Evolutionary conservation across 2,888 invertebrate genomes (phyloP).

Genomic region (Microctonus aethiopoides): DNA sequence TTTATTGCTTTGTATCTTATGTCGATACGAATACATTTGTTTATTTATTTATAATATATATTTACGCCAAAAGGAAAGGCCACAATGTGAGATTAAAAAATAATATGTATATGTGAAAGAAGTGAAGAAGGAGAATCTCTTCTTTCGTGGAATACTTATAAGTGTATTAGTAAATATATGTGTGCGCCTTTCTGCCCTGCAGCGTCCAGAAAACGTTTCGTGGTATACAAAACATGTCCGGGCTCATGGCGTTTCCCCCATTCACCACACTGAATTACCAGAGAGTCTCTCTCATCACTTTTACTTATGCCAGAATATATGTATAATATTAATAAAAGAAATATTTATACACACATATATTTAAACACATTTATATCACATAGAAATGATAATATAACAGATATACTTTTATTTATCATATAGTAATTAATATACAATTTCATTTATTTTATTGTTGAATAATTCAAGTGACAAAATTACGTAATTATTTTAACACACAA

Average conservation of each 20-base stretch:
- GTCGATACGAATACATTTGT: background rate
- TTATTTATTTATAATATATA: background rate
- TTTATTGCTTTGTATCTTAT: too few species aligned
- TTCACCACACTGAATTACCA: slow-evolving; percentile 13
- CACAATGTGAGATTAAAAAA: slow-evolving; percentile 1
- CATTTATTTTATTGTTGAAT: background rate
- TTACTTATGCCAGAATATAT: slow-evolving; percentile 14
- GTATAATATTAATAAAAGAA: background rate
- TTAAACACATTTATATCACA: too few species aligned
- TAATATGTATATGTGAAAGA: slow-evolving; percentile 16
- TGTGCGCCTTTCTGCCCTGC: slow-evolving; percentile 50
- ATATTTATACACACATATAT: background rate
- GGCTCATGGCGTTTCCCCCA: slow-evolving; percentile 25
- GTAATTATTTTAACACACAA: background rate
- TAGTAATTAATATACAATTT: background rate
- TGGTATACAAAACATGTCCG: slow-evolving; percentile 30
- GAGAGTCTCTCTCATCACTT: slow-evolving; percentile 23
- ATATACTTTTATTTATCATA: background rate
- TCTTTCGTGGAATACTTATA: background rate
- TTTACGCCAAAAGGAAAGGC: slow-evolving; percentile 11
- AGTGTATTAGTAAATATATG: slow-evolving; percentile 21
- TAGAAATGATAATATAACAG: background rate
- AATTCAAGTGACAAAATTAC: slow-evolving; percentile 1
- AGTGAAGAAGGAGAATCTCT: slow-evolving; percentile 18
- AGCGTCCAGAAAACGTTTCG: slow-evolving; percentile 39